phyloP scores from a whole-genome alignment of 2,113 vertebrate genomes.

The Anarrhichthys ocellatus region DNA sequence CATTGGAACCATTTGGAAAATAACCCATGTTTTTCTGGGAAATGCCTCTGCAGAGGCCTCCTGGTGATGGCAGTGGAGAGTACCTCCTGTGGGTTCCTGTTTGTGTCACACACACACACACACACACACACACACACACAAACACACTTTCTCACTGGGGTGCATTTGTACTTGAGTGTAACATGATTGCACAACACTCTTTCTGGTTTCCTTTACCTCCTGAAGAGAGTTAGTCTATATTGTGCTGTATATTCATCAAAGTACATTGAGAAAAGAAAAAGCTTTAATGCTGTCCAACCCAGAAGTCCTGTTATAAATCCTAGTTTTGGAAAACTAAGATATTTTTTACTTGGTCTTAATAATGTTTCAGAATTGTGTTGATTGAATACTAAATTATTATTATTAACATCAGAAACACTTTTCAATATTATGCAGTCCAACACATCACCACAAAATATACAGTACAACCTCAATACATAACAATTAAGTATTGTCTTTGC shows the following conservation, averaged over 20 bases:
- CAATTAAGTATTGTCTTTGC: not conserved
- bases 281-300: not conserved
- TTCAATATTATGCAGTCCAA: not conserved
- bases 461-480: not conserved
- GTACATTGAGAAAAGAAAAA: not conserved
- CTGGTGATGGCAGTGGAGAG: constrained; percentile 73
- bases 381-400: not conserved
- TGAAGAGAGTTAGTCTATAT: constrained; percentile 45
- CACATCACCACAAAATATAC: not conserved
- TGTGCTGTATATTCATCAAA: constrained; percentile 28
- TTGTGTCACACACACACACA: constrained; percentile 48
- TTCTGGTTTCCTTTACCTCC: constrained; percentile 51
- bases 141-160: constrained; percentile 11
- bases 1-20: constrained; percentile 77
- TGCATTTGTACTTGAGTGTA: constrained; percentile 46
- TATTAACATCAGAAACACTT: not conserved
- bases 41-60: constrained; percentile 75
- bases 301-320: not conserved
- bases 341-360: not conserved
- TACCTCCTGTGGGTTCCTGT: constrained; percentile 66
- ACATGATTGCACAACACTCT: constrained; percentile 63
- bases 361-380: not conserved
- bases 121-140: constrained; percentile 26
- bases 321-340: not conserved
- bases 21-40: constrained; percentile 73